Percentiles rank a stretch among this genome's conserved stretches.
These are phyloP conservation scores for Eupithecia insigniata DNA, from an alignment of 2,888 invertebrate species.

Conservation along the genomic window DNA sequence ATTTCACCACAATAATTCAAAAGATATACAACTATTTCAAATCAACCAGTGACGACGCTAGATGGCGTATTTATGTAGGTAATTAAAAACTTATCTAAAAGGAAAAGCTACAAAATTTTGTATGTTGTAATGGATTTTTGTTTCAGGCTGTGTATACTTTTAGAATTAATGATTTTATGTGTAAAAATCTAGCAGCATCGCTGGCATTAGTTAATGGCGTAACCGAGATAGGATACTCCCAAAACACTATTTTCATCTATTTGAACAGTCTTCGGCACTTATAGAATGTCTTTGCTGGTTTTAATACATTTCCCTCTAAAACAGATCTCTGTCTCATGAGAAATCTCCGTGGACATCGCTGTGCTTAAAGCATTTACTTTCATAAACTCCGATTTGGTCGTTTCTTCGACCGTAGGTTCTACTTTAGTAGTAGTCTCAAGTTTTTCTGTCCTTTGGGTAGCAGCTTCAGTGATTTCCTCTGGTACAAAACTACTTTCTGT, in stretches of 20 bases:
- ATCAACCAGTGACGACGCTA: constrained; percentile 20
- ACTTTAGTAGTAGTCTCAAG: constrained; percentile 46
- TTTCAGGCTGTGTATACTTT: not conserved
- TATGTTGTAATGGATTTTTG: not conserved
- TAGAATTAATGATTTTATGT: not conserved
- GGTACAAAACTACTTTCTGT: constrained; percentile 73
- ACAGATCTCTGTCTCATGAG: constrained; percentile 95
- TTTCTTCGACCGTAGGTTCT: constrained; percentile 57
- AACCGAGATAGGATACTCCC: constrained; percentile 10
- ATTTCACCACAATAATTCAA: constrained; percentile 63
- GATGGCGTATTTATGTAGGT: constrained; percentile 17
- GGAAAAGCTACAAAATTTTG: not conserved
- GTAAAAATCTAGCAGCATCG: constrained; percentile 14
- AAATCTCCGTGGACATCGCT: constrained; percentile 91
- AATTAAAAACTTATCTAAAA: not conserved
- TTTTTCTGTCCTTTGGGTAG: constrained; percentile 43
- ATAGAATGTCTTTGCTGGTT: constrained; percentile 77
- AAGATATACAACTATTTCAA: constrained; percentile 16
- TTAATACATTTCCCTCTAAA: constrained; percentile 94
- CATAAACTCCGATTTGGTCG: constrained; percentile 75
- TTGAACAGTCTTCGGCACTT: constrained; percentile 74
- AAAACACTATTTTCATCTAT: constrained; percentile 52
- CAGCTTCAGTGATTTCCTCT: constrained; percentile 71
- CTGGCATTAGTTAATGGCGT: constrained; percentile 9
- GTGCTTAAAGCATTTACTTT: constrained; percentile 86